A percentile compares a stretch with the other conserved stretches of the same genome.
phyloP scores from a whole-genome alignment of 2,888 invertebrate species.

The Plemyria rubiginata region DNA sequence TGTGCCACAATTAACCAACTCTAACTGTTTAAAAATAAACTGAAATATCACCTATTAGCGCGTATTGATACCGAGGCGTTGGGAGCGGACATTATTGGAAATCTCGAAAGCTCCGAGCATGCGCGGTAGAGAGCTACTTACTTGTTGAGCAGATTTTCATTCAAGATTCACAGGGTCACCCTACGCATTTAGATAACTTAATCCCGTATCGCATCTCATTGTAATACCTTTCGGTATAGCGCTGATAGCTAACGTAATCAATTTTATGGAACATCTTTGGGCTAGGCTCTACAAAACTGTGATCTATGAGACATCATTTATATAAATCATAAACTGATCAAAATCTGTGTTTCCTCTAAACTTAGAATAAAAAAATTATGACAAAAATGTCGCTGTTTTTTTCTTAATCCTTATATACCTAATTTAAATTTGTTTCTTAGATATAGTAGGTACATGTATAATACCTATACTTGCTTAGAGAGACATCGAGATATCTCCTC shows the following conservation, averaged over 20 bases:
- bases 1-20: background rate
- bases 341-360: no score
- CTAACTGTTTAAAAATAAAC: slow-evolving; percentile 13
- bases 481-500: no score
- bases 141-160: slow-evolving; percentile 80
- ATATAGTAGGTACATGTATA: no score
- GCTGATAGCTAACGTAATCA: slow-evolving; percentile 8
- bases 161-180: slow-evolving; percentile 71
- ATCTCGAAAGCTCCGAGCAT: slow-evolving; percentile 51
- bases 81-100: slow-evolving; percentile 54
- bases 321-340: background rate
- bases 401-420: no score
- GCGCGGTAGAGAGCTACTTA: slow-evolving; percentile 62
- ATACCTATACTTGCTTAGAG: no score
- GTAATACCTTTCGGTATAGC: slow-evolving; percentile 16
- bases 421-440: no score
- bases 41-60: background rate
- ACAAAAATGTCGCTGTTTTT: no score
- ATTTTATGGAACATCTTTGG: slow-evolving; percentile 1
- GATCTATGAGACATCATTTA: background rate
- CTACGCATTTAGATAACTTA: slow-evolving; percentile 58
- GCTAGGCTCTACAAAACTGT: background rate
- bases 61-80: slow-evolving; percentile 5
- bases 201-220: slow-evolving; percentile 22
- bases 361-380: no score